Evolutionary conservation across 2,113 vertebrate species (phyloP), one percentile per base, ranked within the genome.

Genomic region (Nyctereutes procyonoides): DNA sequence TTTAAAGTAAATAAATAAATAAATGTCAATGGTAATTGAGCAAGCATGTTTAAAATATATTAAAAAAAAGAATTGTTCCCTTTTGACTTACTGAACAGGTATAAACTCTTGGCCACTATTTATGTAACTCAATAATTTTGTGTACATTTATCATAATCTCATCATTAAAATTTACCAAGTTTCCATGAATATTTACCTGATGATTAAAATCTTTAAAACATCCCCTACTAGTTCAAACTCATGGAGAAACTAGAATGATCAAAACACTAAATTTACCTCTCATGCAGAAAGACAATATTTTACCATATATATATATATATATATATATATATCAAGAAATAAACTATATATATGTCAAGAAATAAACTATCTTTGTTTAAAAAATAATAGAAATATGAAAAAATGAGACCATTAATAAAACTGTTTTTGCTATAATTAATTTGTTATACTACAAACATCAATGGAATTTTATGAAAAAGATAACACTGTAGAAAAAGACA

Each of bases 121-220:
- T 88, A 28, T 55, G 60, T 51, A 90, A 92, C 28, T 85, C 24
- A 65, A 81, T 96, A 90, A 24, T n/a, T 19, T 76, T 63, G 65
- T 92, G 85, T 65, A 87, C 0, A 84, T 53, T 85, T 76, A 93
- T 10, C 43, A 89, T 95, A 17, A 77, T 17, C 95, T 96, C 48
- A 91, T 60, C 93, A 73, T 24, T 14, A 35, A 83, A 92, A 89
- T n/a, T 84, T 87, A 62, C 48, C 7, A 94, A n/a, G 60, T 74
- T 77, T 69, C 83, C 67, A 73, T 79, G 73, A 96, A 43, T 93
- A 95, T 83, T 93, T 89, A 88, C 26, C 48, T 81, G 28, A 84
- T 62, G 48, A 80, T 83, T 63, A 96, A 96, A 73, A 91, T 69
- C 2, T 65, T 95, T 77, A 88, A 93, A 94, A 85, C 10, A 92